Percentiles rank a stretch among this genome's conserved stretches.
These are phyloP conservation scores for Chelonia mydas DNA, from an alignment of 2,797 vertebrate species.

Conservation along the genomic window DNA sequence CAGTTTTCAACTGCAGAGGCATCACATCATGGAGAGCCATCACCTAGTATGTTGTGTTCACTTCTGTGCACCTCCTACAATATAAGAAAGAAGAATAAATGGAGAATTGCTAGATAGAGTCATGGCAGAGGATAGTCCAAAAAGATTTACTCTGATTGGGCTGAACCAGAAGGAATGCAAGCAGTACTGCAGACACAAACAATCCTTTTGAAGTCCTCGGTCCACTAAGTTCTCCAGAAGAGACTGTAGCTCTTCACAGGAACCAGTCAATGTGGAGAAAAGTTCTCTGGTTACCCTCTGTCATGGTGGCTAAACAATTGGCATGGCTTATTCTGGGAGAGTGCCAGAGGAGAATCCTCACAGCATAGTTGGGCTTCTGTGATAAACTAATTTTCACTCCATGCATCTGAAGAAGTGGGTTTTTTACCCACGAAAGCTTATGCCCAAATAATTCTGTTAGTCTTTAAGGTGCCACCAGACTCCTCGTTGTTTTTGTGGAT, in stretches of 20 bases:
- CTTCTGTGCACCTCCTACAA: not conserved
- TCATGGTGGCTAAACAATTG: not conserved
- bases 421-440: no score
- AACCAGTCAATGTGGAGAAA: not conserved
- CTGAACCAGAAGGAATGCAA: not conserved
- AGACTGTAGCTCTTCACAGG: not conserved
- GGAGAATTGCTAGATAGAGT: not conserved
- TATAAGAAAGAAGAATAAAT: not conserved
- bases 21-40: not conserved
- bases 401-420: no score
- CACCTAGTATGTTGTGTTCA: not conserved
- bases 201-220: not conserved
- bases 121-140: not conserved
- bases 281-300: not conserved
- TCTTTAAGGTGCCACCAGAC: no score
- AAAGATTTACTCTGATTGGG: not conserved
- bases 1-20: not conserved
- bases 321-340: rapidly evolving
- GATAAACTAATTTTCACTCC: no score
- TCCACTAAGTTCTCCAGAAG: not conserved
- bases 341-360: not conserved
- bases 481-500: no score
- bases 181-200: not conserved
- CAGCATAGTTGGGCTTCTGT: not conserved
- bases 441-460: no score